These are phyloP conservation scores for Chrysolina oricalcia DNA, from an alignment of 2,888 invertebrate species.

Conservation along the genomic window DNA sequence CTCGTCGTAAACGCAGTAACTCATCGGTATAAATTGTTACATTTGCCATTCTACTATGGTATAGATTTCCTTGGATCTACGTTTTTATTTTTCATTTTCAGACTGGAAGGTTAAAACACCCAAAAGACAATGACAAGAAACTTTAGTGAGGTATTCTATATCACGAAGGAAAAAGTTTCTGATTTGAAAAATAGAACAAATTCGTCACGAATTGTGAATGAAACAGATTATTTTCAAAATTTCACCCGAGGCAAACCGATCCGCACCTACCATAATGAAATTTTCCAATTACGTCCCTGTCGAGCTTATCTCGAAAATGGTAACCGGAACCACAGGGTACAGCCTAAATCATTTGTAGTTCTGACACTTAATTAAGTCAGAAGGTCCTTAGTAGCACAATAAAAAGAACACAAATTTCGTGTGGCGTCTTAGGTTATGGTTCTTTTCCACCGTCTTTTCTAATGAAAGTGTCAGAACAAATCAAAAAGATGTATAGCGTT, in stretches of 20 bases:
- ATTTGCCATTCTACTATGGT: too few species aligned
- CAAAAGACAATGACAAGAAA: too few species aligned
- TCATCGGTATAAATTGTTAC: too few species aligned
- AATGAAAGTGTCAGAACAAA: constrained; percentile 53
- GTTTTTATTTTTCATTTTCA: too few species aligned
- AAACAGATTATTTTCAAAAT: neutral
- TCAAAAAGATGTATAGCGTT: constrained; percentile 47
- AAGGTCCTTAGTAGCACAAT: constrained; percentile 50
- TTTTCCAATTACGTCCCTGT: constrained; percentile 39
- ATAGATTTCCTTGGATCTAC: too few species aligned
- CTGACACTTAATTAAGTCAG: constrained; percentile 64
- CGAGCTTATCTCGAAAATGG: constrained; percentile 46
- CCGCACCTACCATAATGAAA: constrained; percentile 9
- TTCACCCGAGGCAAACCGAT: neutral
- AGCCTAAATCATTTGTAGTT: constrained; percentile 64
- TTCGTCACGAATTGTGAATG: neutral
- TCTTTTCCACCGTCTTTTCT: constrained; percentile 37
- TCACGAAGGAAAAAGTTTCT: neutral
- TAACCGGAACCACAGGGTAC: constrained; percentile 60
- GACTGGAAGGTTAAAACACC: too few species aligned
- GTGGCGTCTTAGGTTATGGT: constrained; percentile 46
- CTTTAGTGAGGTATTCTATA: too few species aligned
- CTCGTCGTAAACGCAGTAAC: too few species aligned
- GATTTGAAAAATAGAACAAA: neutral
- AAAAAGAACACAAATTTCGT: constrained; percentile 38